Conservation (phyloP, 2,888 invertebrate genomes). For the Pecten maximus region DNA sequence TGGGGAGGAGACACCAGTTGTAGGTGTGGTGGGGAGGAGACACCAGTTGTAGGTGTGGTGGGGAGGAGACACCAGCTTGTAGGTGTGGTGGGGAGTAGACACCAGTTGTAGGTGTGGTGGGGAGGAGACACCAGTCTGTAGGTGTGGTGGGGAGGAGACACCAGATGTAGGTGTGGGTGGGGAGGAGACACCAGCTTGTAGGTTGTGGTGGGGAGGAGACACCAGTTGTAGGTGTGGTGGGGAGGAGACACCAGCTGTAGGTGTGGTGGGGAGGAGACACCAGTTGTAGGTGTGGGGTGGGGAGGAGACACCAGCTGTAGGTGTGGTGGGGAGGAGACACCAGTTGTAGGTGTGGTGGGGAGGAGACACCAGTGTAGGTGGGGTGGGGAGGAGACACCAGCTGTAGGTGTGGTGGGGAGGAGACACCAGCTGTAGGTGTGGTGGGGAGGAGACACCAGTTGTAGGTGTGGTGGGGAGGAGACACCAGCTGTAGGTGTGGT, state of each 20-base stretch:
- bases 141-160: background rate
- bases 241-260: background rate
- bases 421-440: too few relatives aligned
- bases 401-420: too few relatives aligned
- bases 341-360: background rate
- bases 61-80: background rate
- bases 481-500: too few relatives aligned
- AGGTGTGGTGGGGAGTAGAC: background rate
- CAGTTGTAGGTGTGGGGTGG: background rate
- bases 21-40: background rate
- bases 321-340: background rate
- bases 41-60: background rate
- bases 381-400: background rate
- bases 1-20: background rate
- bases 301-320: background rate
- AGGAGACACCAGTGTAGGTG: too few relatives aligned
- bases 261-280: background rate
- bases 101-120: too few relatives aligned
- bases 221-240: background rate
- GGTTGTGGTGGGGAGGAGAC: too few relatives aligned
- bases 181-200: background rate
- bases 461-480: too few relatives aligned
- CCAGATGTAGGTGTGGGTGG: background rate
- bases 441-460: too few relatives aligned
- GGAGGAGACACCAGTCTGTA: too few relatives aligned